Evolutionary conservation across 1,140 invertebrate species (phyloP).

Genomic region (Bombus confusus): DNA sequence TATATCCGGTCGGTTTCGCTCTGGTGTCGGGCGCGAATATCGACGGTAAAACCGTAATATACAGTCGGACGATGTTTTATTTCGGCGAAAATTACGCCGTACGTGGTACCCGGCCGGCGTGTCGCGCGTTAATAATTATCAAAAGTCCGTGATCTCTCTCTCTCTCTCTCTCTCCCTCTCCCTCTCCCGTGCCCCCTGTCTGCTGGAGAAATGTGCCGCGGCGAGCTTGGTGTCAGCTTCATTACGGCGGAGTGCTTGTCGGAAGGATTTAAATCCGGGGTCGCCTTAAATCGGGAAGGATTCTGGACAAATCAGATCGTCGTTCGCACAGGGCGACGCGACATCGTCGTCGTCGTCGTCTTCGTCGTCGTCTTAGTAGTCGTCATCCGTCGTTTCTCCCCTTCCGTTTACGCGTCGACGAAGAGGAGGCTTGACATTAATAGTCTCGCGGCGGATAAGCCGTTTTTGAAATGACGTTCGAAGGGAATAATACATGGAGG

Average conservation of each 20-base stretch:
- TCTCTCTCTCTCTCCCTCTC: background rate
- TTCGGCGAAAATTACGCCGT: constrained; percentile 6
- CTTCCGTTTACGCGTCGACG: constrained; percentile 64
- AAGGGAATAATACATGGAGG: constrained; percentile 73
- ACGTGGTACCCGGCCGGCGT: background rate
- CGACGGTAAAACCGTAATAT: constrained; percentile 5
- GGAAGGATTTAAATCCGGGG: constrained; percentile 44
- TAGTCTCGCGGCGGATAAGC: constrained; percentile 68
- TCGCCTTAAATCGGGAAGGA: constrained; percentile 53
- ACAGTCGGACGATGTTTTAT: constrained; percentile 12
- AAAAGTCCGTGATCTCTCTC: background rate
- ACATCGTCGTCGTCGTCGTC: constrained; percentile 8
- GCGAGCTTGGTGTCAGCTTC: constrained; percentile 48
- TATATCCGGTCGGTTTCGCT: background rate
- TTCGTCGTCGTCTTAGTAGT: constrained; percentile 5
- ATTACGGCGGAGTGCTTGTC: constrained; percentile 37
- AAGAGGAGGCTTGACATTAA: constrained; percentile 66
- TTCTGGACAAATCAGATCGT: constrained; percentile 57
- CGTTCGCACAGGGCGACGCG: constrained; percentile 1
- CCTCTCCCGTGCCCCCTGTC: background rate
- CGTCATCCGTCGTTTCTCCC: constrained; percentile 42
- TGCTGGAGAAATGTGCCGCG: background rate
- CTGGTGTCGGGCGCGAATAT: background rate
- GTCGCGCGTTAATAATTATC: constrained; percentile 19
- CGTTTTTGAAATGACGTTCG: constrained; percentile 71